phyloP scores from a whole-genome alignment of 2,113 vertebrate genomes.

The Ramphastos sulfuratus region DNA sequence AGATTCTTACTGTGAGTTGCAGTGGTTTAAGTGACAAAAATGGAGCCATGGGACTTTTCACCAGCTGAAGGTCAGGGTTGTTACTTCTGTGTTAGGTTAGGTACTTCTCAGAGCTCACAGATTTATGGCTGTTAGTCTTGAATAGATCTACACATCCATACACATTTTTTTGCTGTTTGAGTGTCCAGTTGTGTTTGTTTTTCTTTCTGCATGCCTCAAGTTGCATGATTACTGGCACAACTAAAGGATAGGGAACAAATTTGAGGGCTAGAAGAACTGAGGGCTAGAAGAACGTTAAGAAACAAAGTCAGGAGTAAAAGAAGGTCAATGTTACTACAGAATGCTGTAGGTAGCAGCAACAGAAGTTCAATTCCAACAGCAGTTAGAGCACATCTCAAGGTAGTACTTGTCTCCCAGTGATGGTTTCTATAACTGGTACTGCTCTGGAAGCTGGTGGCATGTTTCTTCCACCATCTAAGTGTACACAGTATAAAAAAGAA shows the following conservation, averaged over 20 bases:
- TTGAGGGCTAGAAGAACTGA: no score
- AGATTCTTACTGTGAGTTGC: not conserved
- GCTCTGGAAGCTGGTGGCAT: not conserved
- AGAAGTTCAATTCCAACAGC: not conserved
- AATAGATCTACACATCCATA: not conserved
- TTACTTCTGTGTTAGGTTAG: not conserved
- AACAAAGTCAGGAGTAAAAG: not conserved
- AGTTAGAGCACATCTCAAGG: not conserved
- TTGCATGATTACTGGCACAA: not conserved
- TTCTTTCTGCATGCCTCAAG: not conserved
- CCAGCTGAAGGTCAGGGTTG: not conserved
- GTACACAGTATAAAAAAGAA: not conserved
- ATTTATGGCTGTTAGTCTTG: not conserved
- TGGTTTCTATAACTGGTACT: not conserved
- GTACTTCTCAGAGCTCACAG: not conserved
- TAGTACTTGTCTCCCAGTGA: rapidly evolving
- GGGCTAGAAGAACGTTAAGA: not conserved
- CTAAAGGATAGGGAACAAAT: not conserved
- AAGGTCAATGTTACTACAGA: not conserved
- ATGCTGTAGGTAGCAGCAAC: not conserved
- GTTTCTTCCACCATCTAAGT: not conserved
- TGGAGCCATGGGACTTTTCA: no score
- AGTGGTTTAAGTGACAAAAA: not conserved
- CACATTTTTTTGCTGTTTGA: not conserved
- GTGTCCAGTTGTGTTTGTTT: not conserved